Evolutionary conservation across 1,140 invertebrate genomes (phyloP).

Genomic region (Bombus superbus): DNA sequence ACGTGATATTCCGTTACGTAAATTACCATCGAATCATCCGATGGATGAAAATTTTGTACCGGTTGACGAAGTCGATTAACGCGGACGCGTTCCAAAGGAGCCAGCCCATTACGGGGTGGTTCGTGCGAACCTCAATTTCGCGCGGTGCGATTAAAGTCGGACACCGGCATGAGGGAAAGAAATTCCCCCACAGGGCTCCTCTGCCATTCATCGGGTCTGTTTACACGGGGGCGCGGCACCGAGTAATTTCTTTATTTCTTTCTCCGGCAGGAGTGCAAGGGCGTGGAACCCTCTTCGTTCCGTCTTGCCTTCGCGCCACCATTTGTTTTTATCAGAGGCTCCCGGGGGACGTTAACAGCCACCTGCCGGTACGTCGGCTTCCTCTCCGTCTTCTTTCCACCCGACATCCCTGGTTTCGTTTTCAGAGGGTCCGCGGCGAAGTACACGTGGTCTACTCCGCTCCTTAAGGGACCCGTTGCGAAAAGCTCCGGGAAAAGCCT

Average conservation of each 20-base stretch:
- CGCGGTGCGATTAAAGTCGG: slow-evolving; percentile 36
- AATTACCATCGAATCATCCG: background rate
- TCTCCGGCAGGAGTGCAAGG: slow-evolving; percentile 57
- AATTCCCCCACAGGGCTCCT: slow-evolving; percentile 52
- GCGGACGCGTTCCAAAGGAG: background rate
- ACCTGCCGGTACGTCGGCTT: slow-evolving; percentile 58
- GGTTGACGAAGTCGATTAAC: slow-evolving; percentile 22
- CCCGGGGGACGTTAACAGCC: slow-evolving; percentile 71
- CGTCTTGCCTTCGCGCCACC: slow-evolving; percentile 70
- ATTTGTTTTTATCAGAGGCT: slow-evolving; percentile 82
- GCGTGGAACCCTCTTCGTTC: slow-evolving; percentile 43
- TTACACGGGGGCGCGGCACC: slow-evolving; percentile 74
- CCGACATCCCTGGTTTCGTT: slow-evolving; percentile 17
- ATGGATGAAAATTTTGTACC: background rate
- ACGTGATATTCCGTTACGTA: background rate
- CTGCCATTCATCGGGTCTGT: slow-evolving; percentile 78
- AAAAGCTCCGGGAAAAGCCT: slow-evolving; percentile 47
- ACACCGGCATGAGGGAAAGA: slow-evolving; percentile 20
- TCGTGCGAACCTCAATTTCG: slow-evolving; percentile 26
- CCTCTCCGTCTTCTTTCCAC: slow-evolving; percentile 5
- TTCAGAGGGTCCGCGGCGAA: slow-evolving; percentile 35
- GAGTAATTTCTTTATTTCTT: slow-evolving; percentile 82
- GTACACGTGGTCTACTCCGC: slow-evolving; percentile 64
- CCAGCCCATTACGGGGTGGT: background rate
- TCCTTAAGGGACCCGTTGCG: slow-evolving; percentile 61